Evolutionary conservation across 2,888 invertebrate genomes (phyloP).

Genomic region (Athalia rosae): DNA sequence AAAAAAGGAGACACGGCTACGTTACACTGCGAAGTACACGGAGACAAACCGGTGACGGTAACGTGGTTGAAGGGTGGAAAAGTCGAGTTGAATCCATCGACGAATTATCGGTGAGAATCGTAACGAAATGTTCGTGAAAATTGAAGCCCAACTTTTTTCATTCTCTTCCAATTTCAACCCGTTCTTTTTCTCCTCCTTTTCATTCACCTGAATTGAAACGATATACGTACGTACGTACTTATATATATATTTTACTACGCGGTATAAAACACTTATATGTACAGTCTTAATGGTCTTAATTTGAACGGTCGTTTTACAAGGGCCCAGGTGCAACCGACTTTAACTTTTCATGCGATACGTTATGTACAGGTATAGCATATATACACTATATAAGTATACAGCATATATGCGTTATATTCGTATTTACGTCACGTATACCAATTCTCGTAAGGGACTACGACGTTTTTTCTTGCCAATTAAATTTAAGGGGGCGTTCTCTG

Average conservation of each 20-base stretch:
- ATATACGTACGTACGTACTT: too few species aligned
- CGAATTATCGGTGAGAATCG: slow-evolving; percentile 79
- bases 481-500: slow-evolving; percentile 8
- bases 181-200: too few species aligned
- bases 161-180: too few species aligned
- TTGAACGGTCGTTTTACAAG: slow-evolving; percentile 12
- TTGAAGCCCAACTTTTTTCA: too few species aligned
- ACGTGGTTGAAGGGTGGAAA: slow-evolving; percentile 85
- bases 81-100: slow-evolving; percentile 81
- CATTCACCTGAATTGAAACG: too few species aligned
- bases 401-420: too few species aligned
- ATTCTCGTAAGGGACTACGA: too few species aligned
- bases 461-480: slow-evolving; percentile 18
- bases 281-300: slow-evolving; percentile 28
- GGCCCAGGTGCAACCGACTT: slow-evolving; percentile 6
- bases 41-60: slow-evolving; percentile 86
- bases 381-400: neutral
- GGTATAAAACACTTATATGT: too few species aligned
- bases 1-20: slow-evolving; percentile 84
- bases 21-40: slow-evolving; percentile 85
- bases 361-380: neutral
- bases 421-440: too few species aligned
- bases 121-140: neutral
- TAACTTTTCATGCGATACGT: too few species aligned
- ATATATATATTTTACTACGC: too few species aligned